Base-by-base conservation (phyloP, 2,888 invertebrate species). In the Epinotia ramella region DNA sequence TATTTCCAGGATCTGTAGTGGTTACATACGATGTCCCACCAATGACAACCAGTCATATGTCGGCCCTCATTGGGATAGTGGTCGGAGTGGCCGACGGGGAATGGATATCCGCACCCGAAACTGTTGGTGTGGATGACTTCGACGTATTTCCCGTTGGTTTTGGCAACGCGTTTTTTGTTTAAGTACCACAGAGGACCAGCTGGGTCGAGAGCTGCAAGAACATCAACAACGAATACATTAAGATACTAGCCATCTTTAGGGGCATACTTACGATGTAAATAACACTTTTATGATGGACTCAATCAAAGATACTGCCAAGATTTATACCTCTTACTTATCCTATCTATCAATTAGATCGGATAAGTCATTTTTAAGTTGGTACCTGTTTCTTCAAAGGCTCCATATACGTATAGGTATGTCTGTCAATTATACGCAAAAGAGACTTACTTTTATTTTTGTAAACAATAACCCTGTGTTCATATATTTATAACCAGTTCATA, bases 41-140 rank as follows among this genome's bases (percentile, higher is more conserved):
- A 20, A 3, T 5, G 18, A 18, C 64, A 64, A 12, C 64, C 44
- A n/a, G 18, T 12, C 64, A 64, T 64, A 11, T 18, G n/a, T 18
- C 0, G 13, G 44, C 64, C 64, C 12, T 46, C 64, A 18, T 64
- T 64, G n/a, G 64, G 64, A 18, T 64, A 64, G 20, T 12, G 7
- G 46, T 64, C 64, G 20, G 64, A 18, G 28, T 64, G 44, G 20
- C 64, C 64, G 11, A 3, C 12, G 46, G 46, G 44, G 44, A 20
- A 11, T 11, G 44, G 5, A 20, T 64, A 64, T 7, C 64, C 64
- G 12, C 12, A 6, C 1, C 2, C 18, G 7, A 18, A 11, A 20
- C 6, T 12, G 46, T 44, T 46, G 12, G 64, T 64, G 13, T 64
- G 64, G 18, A 64, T 64, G 20, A 64, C 46, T 64, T 64, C 64